Conservation (phyloP, 1,140 invertebrate species). For the Gryon sp. region DNA sequence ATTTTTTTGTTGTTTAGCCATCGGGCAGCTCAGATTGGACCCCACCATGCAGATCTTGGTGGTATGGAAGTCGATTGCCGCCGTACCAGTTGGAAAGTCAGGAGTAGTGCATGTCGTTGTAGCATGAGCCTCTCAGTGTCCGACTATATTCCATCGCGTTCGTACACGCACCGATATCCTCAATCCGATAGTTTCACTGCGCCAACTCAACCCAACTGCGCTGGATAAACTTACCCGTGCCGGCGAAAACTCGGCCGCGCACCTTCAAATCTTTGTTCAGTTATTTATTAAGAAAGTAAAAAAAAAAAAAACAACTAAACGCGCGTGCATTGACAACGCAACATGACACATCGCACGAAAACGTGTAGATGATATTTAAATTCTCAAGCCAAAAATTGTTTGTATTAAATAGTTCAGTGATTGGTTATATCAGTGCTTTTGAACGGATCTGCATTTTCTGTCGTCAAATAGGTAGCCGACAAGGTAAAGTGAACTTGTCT, state of each 20-base stretch:
- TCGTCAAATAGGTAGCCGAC: constrained; percentile 8
- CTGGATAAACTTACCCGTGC: too few species aligned
- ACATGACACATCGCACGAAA: constrained; percentile 53
- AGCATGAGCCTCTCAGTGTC: constrained; percentile 50
- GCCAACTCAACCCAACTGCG: too few species aligned
- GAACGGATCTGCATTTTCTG: constrained; percentile 34
- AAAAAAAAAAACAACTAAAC: too few species aligned
- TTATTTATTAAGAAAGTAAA: too few species aligned
- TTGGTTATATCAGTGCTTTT: constrained; percentile 42
- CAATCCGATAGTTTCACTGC: constrained; percentile 2
- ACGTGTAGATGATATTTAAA: constrained; percentile 59
- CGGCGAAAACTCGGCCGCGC: constrained; percentile 5
- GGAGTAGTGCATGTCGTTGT: constrained; percentile 54
- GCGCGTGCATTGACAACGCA: constrained; percentile 28
- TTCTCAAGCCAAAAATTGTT: not conserved
- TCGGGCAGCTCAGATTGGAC: constrained; percentile 27
- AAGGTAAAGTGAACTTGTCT: constrained; percentile 18
- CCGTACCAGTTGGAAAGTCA: constrained; percentile 50
- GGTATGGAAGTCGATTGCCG: constrained; percentile 48
- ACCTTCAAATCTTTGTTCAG: too few species aligned
- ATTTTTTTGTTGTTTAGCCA: constrained; percentile 8
- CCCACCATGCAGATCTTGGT: constrained; percentile 48
- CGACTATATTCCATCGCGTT: constrained; percentile 47
- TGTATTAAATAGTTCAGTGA: constrained; percentile 27
- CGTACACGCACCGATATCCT: constrained; percentile 36